These are phyloP conservation scores for Eueides isabella DNA, from an alignment of 1,140 invertebrate genomes.

Conservation along the genomic window DNA sequence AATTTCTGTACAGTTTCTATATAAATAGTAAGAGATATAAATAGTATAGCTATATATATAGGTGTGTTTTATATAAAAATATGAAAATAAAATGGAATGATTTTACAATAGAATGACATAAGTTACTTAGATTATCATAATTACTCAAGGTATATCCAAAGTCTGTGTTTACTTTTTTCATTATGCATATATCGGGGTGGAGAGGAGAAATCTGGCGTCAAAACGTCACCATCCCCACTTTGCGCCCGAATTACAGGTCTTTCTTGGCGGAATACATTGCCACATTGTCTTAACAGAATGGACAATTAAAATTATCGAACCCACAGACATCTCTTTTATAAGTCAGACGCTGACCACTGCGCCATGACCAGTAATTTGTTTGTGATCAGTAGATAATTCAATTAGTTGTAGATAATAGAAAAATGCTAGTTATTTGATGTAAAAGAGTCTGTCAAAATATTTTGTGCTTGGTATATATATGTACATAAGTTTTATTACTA, in stretches of 20 bases:
- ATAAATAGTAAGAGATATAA: neutral
- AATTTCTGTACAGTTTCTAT: too few species aligned
- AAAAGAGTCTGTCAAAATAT: neutral
- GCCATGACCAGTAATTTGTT: neutral
- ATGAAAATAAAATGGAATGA: slow-evolving; percentile 7
- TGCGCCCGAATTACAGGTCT: neutral
- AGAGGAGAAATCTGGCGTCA: neutral
- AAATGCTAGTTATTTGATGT: neutral
- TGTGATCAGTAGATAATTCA: neutral
- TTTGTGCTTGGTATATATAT: neutral
- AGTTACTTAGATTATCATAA: neutral
- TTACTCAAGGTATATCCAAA: neutral
- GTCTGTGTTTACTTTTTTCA: neutral
- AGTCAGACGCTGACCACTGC: neutral
- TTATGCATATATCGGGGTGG: neutral
- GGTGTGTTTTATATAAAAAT: neutral
- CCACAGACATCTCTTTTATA: neutral
- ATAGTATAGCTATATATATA: neutral
- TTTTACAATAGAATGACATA: neutral
- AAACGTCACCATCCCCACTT: neutral
- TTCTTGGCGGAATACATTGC: too few species aligned
- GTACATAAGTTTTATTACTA: neutral
- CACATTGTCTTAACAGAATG: neutral
- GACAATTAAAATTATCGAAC: neutral
- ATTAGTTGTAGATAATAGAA: neutral